Evolutionary conservation across 2,888 invertebrate genomes (phyloP).

Genomic region (Physocephala rufipes): DNA sequence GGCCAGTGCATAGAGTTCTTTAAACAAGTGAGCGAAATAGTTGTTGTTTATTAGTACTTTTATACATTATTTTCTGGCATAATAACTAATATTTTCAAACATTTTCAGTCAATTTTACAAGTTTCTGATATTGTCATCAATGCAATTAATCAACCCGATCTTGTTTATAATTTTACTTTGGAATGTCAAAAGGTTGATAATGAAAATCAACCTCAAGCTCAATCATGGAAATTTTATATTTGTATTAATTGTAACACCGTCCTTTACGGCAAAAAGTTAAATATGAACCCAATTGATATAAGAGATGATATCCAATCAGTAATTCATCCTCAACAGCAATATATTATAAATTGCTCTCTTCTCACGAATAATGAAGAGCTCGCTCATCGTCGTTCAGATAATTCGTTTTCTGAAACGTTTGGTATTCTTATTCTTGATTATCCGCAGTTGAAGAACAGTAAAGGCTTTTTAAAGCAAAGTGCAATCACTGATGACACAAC

Average conservation of each 20-base stretch:
- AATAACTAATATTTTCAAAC: conserved; percentile 11
- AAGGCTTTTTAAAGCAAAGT: conserved; percentile 17
- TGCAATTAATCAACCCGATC: conserved; percentile 56
- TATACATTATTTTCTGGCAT: neutral
- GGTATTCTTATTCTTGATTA: conserved; percentile 71
- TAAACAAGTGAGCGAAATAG: conserved; percentile 59
- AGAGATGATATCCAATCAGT: conserved; percentile 17
- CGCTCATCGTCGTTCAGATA: conserved; percentile 71
- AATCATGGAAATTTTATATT: conserved; percentile 58
- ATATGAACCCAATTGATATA: conserved; percentile 7
- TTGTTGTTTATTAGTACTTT: neutral
- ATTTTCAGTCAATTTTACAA: conserved; percentile 59
- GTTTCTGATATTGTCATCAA: conserved; percentile 57
- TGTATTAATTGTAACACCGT: conserved; percentile 63
- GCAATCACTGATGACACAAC: conserved; percentile 42
- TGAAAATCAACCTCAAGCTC: conserved; percentile 17
- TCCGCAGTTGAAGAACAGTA: conserved; percentile 43
- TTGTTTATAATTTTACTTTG: conserved; percentile 56
- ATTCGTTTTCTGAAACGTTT: conserved; percentile 77
- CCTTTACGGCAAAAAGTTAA: conserved; percentile 56
- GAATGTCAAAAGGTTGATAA: conserved; percentile 43
- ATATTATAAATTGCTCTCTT: conserved; percentile 58
- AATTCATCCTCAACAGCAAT: conserved; percentile 44
- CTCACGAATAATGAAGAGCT: conserved; percentile 70
- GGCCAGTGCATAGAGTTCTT: conserved; percentile 58